Evolutionary conservation across 2,888 invertebrate genomes (phyloP).

Genomic region (Glyphotaelius pellucidus): DNA sequence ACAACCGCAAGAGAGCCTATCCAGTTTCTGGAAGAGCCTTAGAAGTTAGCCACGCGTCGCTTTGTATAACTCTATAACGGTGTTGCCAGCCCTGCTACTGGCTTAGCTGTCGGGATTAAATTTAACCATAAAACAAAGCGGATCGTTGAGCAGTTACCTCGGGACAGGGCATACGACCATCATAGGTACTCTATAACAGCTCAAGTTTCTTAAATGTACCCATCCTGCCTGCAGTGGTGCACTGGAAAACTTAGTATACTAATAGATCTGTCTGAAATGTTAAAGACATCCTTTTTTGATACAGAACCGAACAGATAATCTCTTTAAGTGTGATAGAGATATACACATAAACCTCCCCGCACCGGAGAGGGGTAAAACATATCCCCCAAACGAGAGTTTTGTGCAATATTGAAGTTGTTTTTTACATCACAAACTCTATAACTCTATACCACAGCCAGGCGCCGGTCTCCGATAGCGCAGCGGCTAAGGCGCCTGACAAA

Average conservation of each 20-base stretch:
- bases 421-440: too few relatives aligned
- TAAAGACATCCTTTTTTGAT: too few relatives aligned
- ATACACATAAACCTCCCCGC: too few relatives aligned
- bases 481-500: too few relatives aligned
- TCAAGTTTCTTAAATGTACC: slow-evolving; percentile 49
- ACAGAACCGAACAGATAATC: too few relatives aligned
- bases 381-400: too few relatives aligned
- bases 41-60: neutral
- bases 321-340: too few relatives aligned
- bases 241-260: neutral
- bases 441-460: too few relatives aligned
- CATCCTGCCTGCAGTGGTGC: neutral
- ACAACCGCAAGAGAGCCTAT: neutral
- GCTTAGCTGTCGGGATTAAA: slow-evolving; percentile 6
- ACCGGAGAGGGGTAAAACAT: too few relatives aligned
- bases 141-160: neutral
- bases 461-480: too few relatives aligned
- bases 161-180: neutral
- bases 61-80: neutral
- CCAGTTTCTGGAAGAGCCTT: neutral
- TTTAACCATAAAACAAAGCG: slow-evolving; percentile 25
- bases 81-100: neutral
- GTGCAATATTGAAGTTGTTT: too few relatives aligned
- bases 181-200: neutral
- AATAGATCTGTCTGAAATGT: too few relatives aligned